Evolutionary conservation across 2,888 invertebrate species (phyloP), one percentile per base, ranked within the genome.

Genomic region (Tortrix viridana): DNA sequence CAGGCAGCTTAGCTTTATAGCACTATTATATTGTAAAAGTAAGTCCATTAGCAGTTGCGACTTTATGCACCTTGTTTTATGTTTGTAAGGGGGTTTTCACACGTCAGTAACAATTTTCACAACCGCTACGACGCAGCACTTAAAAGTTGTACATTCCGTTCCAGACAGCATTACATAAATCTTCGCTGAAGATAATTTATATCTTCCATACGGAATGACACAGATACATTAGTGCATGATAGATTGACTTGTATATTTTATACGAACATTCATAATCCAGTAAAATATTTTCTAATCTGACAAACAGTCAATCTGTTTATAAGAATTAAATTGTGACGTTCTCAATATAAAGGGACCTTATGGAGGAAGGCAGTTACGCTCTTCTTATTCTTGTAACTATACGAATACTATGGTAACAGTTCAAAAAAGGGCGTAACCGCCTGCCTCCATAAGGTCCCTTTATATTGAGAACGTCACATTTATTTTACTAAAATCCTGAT

Each of bases 181-280:
- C 14, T 6, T 41, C n/a, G 41, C 41, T 41, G 41, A 41, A 41
- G 41, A 41, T 41, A 41, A 41, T 41, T 41, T 41, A 41, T 41
- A 41, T 32, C 41, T 41, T 41, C 41, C 41, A 41, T 41, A 41
- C 41, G 4, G 16, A 14, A 41, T n/a, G 16, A 16, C 14, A 14
- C n/a, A 41, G 41, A 41, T 41, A 41, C 41, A n/a, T 41, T 41
- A 41, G 14, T 41, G 41, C 14, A 41, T n/a, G 41, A 41, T 41
- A 41, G 41, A 41, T 41, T 14, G 41, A 41, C 16, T 41, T 41
- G 16, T 5, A 5, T 41, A 41, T 41, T 41, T 41, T 41, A 41
- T 41, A n/a, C 4, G n/a, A 12, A 38, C 9, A 32, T 32, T 32
- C 32, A 12, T 9, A 3, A 32, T 12, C 4, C 32, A 32, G 32